Base-by-base conservation (phyloP, 2,113 vertebrate genomes). In the Oryzias javanicus region DNA sequence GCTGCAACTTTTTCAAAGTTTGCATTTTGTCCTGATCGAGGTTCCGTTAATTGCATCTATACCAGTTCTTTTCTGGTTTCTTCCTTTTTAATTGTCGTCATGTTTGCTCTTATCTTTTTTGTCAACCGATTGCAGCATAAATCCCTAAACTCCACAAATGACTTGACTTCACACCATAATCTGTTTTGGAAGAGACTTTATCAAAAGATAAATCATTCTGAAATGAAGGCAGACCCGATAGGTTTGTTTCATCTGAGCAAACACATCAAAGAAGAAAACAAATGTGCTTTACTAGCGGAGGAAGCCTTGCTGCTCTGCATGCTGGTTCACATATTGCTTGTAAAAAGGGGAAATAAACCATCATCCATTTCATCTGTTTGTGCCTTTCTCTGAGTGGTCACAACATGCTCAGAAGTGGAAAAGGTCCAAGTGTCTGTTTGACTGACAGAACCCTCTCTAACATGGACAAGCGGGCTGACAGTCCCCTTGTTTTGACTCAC, bases 381-480 rank as follows among this genome's bases (percentile, higher is more conserved):
- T 48, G n/a, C 19, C 35, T 35, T 59, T 48, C 35, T 3, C 17
- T 48, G 45, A 49, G n/a, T 29, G 35, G 45, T 48, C 45, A 29
- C 29, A 29, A 29, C 35, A 48, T 19, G 15, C 20, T 8, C 56
- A 40, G 17, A 13, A 29, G 8, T 6, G 40, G 48, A 47, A 45
- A 45, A 29, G 42, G 22, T 46, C 22, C 14, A 42, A 1, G 51
- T 6, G 22, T 35, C 35, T 29, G 35, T 35, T 19, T 64, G 42
- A 20, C 54, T 42, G 25, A 61, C 7, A 14, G 42, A 16, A 53
- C 20, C 16, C 8, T 27, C 25, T 27, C 25, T 49, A 22, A 53
- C 14, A 52, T 2, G 24, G 20, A 56, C 35, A 46, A 63, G 46
- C 52, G 45, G 42, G 17, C 24, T 57, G 44, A 51, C 60, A 19